A percentile compares a stretch with the other conserved stretches of the same genome.
Evolutionary conservation across 2,888 invertebrate genomes (phyloP).

Genomic region (Monoplex corrugatus): DNA sequence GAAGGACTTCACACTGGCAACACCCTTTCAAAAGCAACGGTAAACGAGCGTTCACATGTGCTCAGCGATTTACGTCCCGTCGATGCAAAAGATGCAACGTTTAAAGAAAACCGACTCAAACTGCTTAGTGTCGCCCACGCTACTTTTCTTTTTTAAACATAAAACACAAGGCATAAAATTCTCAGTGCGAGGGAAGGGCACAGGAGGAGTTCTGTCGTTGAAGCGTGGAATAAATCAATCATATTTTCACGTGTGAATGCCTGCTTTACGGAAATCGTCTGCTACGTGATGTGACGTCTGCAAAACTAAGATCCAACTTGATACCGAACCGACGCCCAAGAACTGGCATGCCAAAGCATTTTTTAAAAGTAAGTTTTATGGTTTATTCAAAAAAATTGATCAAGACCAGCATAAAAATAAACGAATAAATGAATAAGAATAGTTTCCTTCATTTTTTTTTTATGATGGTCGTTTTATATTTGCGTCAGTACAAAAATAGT

Average conservation of each 20-base stretch:
- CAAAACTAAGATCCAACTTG: slow-evolving; percentile 4
- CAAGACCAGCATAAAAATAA: too few species aligned
- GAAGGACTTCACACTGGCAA: background rate
- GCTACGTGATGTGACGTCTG: slow-evolving; percentile 24
- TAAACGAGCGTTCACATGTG: too few species aligned
- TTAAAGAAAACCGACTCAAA: background rate
- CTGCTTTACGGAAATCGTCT: slow-evolving; percentile 23
- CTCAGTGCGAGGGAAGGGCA: background rate
- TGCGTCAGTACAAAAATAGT: slow-evolving; percentile 13
- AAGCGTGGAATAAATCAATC: slow-evolving; percentile 21
- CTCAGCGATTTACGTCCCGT: background rate
- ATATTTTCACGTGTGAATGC: slow-evolving; percentile 18
- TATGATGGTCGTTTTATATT: slow-evolving; percentile 35
- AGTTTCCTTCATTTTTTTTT: background rate
- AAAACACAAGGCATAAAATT: slow-evolving; percentile 2
- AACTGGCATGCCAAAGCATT: background rate
- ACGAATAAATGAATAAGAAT: background rate
- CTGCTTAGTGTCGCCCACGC: background rate
- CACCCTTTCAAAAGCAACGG: background rate
- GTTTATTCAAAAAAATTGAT: background rate
- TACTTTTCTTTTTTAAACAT: background rate
- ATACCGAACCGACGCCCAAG: background rate
- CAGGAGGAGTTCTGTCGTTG: background rate
- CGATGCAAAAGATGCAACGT: background rate
- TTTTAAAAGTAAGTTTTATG: background rate